Evolutionary conservation across 2,797 vertebrate species (phyloP).

Genomic region (Sebastes itinus): DNA sequence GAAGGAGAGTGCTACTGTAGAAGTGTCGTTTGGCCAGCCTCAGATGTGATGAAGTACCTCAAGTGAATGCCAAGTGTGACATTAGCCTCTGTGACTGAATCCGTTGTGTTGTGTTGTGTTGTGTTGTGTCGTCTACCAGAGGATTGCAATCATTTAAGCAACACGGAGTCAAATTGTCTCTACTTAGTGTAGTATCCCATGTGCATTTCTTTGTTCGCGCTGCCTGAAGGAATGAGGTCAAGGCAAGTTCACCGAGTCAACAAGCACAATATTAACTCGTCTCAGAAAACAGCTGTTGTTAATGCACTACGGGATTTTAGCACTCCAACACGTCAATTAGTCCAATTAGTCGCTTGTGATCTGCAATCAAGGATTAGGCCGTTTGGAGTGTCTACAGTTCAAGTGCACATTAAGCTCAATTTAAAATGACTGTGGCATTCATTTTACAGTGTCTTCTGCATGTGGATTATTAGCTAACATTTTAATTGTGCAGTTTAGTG

Average conservation of each 20-base stretch:
- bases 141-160: slow-evolving; percentile 23
- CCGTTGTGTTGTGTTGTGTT: background rate
- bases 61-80: slow-evolving; percentile 48
- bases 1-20: slow-evolving; percentile 57
- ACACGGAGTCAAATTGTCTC: slow-evolving; percentile 9
- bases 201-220: slow-evolving; percentile 32
- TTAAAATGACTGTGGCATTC: background rate
- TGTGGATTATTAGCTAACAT: background rate
- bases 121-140: background rate
- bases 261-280: slow-evolving; percentile 30
- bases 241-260: slow-evolving; percentile 26
- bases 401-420: background rate
- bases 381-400: background rate
- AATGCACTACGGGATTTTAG: background rate
- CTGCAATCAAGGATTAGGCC: background rate
- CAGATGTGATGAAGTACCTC: slow-evolving; percentile 21
- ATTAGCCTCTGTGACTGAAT: slow-evolving; percentile 23
- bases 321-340: background rate
- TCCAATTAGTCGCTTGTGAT: background rate
- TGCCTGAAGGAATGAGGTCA: slow-evolving; percentile 29
- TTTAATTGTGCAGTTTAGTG: background rate
- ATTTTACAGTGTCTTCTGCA: background rate
- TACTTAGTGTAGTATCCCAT: background rate
- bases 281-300: background rate
- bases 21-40: slow-evolving; percentile 48